Conservation (phyloP, 2,888 invertebrate species). For the Clostera curtula region DNA sequence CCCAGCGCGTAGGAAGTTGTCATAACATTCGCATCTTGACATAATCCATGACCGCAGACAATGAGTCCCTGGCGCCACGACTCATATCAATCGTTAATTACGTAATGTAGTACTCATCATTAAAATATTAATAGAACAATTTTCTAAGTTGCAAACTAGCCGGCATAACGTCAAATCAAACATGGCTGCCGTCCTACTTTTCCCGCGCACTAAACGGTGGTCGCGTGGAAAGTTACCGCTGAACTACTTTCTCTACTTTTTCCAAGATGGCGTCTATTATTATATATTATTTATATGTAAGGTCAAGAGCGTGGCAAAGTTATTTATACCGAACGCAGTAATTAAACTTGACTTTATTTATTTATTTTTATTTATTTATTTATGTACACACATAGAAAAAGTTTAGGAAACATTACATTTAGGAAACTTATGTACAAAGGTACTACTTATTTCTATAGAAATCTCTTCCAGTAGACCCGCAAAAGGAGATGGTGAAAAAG, state of each 20-base stretch:
- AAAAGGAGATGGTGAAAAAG: no score
- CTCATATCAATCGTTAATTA: constrained; percentile 23
- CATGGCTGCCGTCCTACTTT: constrained; percentile 68
- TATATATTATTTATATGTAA: constrained; percentile 46
- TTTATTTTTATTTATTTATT: no score
- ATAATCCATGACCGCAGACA: constrained; percentile 46
- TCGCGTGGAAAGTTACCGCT: constrained; percentile 71
- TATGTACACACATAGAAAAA: no score
- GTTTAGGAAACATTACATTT: no score
- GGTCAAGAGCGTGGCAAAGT: constrained; percentile 51
- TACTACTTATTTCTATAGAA: no score
- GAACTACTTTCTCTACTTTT: constrained; percentile 75
- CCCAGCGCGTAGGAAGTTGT: constrained; percentile 38
- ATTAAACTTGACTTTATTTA: constrained; percentile 10
- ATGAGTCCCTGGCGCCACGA: constrained; percentile 48
- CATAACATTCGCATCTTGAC: constrained; percentile 48
- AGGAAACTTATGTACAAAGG: no score
- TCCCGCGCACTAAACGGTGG: constrained; percentile 61
- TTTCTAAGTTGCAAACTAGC: constrained; percentile 28
- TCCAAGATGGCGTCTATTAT: constrained; percentile 64
- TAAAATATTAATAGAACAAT: constrained; percentile 7
- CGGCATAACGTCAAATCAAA: constrained; percentile 58
- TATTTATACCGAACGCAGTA: constrained; percentile 21
- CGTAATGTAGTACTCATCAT: constrained; percentile 21
- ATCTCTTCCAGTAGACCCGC: no score